phyloP scores from a whole-genome alignment of 2,797 vertebrate species.

The Falco berigora region DNA sequence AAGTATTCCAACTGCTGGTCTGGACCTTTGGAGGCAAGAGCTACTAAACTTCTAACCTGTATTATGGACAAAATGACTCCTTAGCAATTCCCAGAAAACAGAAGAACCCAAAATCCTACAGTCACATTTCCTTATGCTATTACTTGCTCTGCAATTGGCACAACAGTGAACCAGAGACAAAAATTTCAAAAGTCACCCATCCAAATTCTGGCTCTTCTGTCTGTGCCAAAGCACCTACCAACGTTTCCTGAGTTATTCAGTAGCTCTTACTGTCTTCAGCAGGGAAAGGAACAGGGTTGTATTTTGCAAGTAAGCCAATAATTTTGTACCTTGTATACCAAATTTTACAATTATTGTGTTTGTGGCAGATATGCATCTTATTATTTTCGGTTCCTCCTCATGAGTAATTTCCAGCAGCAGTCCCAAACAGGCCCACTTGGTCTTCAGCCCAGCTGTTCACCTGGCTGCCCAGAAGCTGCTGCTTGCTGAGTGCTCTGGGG shows the following conservation, averaged over 20 bases:
- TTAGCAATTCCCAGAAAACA: background rate
- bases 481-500: background rate
- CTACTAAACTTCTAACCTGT: background rate
- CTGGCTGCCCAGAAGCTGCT: background rate
- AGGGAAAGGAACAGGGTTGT: background rate
- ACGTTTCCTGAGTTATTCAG: background rate
- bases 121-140: background rate
- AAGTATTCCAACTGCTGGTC: background rate
- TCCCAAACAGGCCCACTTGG: background rate
- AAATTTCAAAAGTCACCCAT: background rate
- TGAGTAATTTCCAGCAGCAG: background rate
- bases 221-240: background rate
- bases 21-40: background rate
- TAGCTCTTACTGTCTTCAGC: background rate
- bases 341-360: background rate
- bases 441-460: background rate
- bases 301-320: background rate
- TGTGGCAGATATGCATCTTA: background rate
- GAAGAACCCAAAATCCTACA: background rate
- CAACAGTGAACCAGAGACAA: background rate
- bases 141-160: background rate
- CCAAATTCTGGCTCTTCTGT: background rate
- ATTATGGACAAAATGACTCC: background rate
- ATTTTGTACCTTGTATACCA: background rate
- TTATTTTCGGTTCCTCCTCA: background rate